Percentiles rank a stretch among this genome's conserved stretches.
Conservation (phyloP, 2,113 vertebrate genomes). For the Corynorhinus townsendii region DNA sequence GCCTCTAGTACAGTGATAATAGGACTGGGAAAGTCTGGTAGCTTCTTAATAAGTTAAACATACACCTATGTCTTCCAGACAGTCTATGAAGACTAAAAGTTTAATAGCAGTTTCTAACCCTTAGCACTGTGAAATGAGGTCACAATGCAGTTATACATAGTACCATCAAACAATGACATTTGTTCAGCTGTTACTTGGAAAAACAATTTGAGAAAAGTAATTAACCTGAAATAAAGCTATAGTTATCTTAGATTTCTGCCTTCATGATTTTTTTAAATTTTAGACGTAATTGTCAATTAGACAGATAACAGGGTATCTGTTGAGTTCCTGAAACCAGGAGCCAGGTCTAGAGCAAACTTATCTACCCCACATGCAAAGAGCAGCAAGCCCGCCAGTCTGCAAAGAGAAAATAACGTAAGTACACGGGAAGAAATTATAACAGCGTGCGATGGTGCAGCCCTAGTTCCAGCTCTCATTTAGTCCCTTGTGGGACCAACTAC, state of each 20-base stretch:
- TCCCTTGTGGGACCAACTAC: not conserved
- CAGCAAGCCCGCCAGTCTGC: not conserved
- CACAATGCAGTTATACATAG: not conserved
- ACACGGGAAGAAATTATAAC: not conserved
- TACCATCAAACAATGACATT: not conserved
- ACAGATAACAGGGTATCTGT: not conserved
- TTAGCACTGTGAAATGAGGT: not conserved
- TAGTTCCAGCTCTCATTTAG: not conserved
- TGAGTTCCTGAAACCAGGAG: not conserved
- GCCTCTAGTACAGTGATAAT: not conserved
- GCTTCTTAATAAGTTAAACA: not conserved
- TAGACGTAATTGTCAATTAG: not conserved
- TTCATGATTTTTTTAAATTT: not conserved
- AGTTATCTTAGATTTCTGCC: not conserved
- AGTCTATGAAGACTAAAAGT: not conserved
- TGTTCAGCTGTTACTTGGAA: not conserved
- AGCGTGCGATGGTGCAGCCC: not conserved
- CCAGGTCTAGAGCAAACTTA: not conserved
- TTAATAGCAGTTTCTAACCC: not conserved
- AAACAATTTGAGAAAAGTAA: constrained; percentile 2
- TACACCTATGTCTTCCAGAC: not conserved
- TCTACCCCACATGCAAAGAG: not conserved
- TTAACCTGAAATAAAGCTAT: not conserved
- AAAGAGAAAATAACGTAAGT: not conserved
- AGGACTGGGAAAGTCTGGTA: not conserved